Conservation (phyloP, 2,113 vertebrate genomes). For the Bambusicola thoracicus region DNA sequence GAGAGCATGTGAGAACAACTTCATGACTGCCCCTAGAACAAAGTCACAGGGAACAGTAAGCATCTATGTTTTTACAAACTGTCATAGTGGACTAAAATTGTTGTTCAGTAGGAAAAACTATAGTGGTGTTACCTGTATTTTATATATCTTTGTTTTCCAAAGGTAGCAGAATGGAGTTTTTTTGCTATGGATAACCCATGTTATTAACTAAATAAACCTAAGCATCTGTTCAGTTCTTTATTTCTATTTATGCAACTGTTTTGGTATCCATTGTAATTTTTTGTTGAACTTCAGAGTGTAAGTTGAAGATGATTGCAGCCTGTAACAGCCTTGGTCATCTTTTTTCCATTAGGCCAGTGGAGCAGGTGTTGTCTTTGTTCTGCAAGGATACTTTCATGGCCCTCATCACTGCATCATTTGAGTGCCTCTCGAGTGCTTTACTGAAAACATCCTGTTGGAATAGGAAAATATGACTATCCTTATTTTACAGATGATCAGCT, state of each 20-base stretch:
- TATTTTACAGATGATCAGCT: slow-evolving; percentile 66
- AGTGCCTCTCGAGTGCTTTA: slow-evolving; percentile 22
- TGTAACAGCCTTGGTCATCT: slow-evolving; percentile 10
- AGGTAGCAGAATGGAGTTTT: not conserved
- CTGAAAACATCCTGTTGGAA: slow-evolving; percentile 53
- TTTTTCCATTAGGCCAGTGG: slow-evolving; percentile 32
- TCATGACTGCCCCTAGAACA: not conserved
- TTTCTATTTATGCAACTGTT: not conserved
- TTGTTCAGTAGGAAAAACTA: not conserved
- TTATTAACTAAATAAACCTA: not conserved
- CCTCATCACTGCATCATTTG: not conserved
- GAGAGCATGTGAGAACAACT: not conserved
- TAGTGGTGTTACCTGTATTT: not conserved
- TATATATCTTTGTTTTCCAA: not conserved
- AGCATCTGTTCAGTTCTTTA: not conserved
- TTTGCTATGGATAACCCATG: not conserved
- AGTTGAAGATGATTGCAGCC: not conserved
- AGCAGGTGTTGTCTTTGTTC: slow-evolving; percentile 55
- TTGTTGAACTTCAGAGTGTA: not conserved
- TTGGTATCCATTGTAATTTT: not conserved
- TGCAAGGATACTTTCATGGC: slow-evolving; percentile 10
- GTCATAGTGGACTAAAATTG: not conserved
- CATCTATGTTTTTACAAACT: not conserved
- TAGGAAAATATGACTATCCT: slow-evolving; percentile 38
- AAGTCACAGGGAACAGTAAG: not conserved